phyloP scores from a whole-genome alignment of 2,888 invertebrate species.

The Schrankia costaestrigalis region DNA sequence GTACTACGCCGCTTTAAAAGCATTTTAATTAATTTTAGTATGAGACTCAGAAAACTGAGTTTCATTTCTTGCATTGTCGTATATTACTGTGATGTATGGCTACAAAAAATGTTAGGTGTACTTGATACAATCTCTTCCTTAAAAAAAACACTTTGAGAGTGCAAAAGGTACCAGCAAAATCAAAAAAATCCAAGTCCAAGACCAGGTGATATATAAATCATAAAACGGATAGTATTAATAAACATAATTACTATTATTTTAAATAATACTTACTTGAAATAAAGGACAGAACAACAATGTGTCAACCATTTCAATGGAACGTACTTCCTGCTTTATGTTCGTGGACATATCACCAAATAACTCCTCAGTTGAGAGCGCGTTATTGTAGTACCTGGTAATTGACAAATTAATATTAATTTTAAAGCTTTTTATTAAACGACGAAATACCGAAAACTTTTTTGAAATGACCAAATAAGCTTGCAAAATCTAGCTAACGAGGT shows the following conservation, averaged over 20 bases:
- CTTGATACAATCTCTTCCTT: too few species aligned
- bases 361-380: slow-evolving; percentile 59
- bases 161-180: too few species aligned
- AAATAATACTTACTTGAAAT: slow-evolving; percentile 50
- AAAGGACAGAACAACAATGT: slow-evolving; percentile 60
- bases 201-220: background rate
- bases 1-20: background rate
- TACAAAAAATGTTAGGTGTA: too few species aligned
- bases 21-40: too few species aligned
- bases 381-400: slow-evolving; percentile 64
- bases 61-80: too few species aligned
- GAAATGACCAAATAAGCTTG: too few species aligned
- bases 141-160: too few species aligned
- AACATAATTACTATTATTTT: background rate
- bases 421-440: background rate
- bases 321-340: slow-evolving; percentile 66
- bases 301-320: slow-evolving; percentile 66
- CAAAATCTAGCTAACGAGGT: too few species aligned
- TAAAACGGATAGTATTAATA: background rate
- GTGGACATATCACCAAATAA: slow-evolving; percentile 65
- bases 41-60: too few species aligned
- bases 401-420: background rate
- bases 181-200: too few species aligned
- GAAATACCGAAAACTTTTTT: background rate
- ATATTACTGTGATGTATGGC: too few species aligned